phyloP scores from a whole-genome alignment of 2,888 invertebrate genomes.

The Cephus nigrinus region DNA sequence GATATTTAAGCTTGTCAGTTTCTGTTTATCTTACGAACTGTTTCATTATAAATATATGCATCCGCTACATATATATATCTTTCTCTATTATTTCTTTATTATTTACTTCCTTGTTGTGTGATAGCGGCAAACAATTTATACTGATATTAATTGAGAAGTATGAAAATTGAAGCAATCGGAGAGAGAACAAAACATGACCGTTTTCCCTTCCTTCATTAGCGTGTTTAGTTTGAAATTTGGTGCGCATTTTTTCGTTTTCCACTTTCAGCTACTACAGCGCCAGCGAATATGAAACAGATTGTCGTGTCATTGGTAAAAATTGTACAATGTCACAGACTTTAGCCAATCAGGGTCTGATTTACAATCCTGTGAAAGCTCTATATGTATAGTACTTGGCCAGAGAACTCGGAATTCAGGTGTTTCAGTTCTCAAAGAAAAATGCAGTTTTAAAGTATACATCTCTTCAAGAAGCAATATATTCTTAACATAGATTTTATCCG shows the following conservation, averaged over 20 bases:
- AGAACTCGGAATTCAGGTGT: conserved; percentile 50
- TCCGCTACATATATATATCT: not conserved
- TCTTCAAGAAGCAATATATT: not conserved
- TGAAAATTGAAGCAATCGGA: not conserved
- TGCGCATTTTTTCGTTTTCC: not conserved
- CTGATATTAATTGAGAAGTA: not conserved
- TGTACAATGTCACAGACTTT: too few species aligned
- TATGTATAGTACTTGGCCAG: not conserved
- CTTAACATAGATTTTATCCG: not conserved
- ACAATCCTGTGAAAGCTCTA: too few species aligned
- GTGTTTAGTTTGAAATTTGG: not conserved
- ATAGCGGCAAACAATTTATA: not conserved
- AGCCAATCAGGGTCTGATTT: too few species aligned
- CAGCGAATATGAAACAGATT: too few species aligned
- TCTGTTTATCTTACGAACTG: not conserved
- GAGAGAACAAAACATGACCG: not conserved
- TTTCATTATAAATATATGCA: not conserved
- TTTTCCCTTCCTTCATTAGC: not conserved
- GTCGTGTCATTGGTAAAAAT: not conserved
- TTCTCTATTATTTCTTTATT: not conserved
- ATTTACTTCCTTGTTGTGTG: not conserved
- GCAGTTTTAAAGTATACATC: not conserved
- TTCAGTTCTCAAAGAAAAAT: conserved; percentile 39
- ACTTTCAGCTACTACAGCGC: too few species aligned
- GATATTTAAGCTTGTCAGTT: not conserved